Base-by-base conservation (phyloP, 2,797 vertebrate genomes). In the Gymnodraco acuticeps region DNA sequence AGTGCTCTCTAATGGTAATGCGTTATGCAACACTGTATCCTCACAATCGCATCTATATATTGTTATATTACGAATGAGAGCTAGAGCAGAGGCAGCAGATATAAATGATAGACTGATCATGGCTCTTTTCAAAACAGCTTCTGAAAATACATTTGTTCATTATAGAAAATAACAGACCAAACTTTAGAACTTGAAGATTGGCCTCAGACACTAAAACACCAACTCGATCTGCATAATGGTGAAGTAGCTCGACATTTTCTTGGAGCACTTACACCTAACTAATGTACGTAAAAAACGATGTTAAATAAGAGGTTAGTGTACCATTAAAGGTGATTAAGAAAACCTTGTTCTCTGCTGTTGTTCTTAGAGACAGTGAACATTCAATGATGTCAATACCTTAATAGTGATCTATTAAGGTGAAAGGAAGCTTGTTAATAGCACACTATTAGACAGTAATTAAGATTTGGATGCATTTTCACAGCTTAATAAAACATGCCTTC, bases 71-170 rank as follows among this genome's bases (percentile, higher is more conserved):
- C 13, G 23, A 83, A n/a, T 3, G 13, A 50, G 69, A 63, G 72
- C 38, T 2, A 17, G 31, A 77, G 59, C 5, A 54, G 70, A 66
- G 64, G 78, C 72, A 62, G 53, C 17, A 55, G 68, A 70, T 54
- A 58, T 77, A 89, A 88, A 75, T 15, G 46, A 43, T 58, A 20
- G 23, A 74, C 62, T 72, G 84, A 82, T 82, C 66, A 19, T 58
- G 68, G 62, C 66, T 60, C 58, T 48, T 78, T 85, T 88, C 80
- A 84, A 68, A 19, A 50, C 27, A 12, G 56, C 48, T 81, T 82
- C 78, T 63, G 70, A 60, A 68, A 56, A 77, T 41, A 27, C 59
- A 52, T 85, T 76, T 76, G 74, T 81, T 88, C 41, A 82, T 87
- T 80, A 81, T 52, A 59, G 74, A 82, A 80, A 87, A 66, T 64